phyloP scores from a whole-genome alignment of 2,113 vertebrate genomes.

The Alethe castanea region DNA sequence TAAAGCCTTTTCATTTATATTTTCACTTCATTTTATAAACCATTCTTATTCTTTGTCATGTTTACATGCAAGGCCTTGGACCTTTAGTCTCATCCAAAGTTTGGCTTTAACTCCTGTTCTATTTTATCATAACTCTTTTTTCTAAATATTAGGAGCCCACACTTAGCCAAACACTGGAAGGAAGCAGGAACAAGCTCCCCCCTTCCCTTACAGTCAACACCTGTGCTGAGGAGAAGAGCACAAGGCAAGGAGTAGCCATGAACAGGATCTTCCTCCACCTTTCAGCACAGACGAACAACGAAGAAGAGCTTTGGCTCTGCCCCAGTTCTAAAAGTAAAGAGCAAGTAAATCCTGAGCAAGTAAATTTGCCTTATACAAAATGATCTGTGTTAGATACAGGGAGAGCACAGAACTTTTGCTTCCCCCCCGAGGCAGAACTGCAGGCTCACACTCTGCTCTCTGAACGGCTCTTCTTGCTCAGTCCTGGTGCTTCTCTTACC shows the following conservation, averaged over 20 bases:
- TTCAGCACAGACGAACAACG: background rate
- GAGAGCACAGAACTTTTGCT: background rate
- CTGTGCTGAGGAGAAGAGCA: background rate
- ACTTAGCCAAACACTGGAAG: background rate
- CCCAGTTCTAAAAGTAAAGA: background rate
- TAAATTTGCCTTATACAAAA: background rate
- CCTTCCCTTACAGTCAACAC: background rate
- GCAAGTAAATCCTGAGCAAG: background rate
- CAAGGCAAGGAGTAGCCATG: background rate
- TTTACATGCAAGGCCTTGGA: background rate
- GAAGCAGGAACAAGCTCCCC: background rate
- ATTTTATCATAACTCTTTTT: background rate
- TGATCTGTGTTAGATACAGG: background rate
- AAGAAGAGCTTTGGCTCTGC: background rate
- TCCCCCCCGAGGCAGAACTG: background rate
- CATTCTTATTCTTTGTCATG: background rate
- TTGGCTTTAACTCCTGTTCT: background rate
- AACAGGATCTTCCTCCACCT: background rate
- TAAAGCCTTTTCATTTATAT: background rate
- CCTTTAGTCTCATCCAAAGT: background rate
- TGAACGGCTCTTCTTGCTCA: background rate
- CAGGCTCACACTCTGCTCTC: background rate
- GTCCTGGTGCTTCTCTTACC: background rate
- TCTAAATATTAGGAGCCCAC: background rate
- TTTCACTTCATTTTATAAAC: background rate